These are phyloP conservation scores for Puntigrus tetrazona DNA, from an alignment of 2,113 vertebrate genomes.

Conservation along the genomic window DNA sequence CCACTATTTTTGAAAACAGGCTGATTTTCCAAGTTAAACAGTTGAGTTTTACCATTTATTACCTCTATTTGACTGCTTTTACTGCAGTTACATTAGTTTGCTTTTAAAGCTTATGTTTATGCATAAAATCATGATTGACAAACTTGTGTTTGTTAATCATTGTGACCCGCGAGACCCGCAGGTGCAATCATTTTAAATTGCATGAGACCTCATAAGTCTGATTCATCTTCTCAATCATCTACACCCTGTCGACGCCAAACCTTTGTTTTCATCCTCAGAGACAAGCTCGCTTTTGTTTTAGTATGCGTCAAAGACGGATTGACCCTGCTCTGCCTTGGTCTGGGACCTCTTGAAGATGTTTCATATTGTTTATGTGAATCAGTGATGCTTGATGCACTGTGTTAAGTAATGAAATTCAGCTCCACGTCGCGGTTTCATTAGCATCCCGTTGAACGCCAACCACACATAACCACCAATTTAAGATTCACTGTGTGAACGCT, in stretches of 20 bases:
- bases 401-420: constrained; percentile 38
- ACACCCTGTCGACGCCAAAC: not conserved
- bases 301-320: not conserved
- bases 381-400: not conserved
- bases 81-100: not conserved
- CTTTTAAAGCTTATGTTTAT: not conserved
- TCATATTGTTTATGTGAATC: constrained; percentile 13
- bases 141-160: not conserved
- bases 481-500: constrained; percentile 26
- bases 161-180: not conserved
- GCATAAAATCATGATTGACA: not conserved
- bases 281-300: constrained; percentile 23
- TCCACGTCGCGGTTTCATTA: constrained; percentile 25
- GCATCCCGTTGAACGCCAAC: constrained; percentile 1
- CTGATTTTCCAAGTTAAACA: too few species aligned
- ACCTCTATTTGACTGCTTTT: not conserved
- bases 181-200: not conserved
- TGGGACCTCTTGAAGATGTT: constrained; percentile 25
- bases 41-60: not conserved
- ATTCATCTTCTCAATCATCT: constrained; percentile 19
- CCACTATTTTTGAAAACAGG: too few species aligned
- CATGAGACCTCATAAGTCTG: constrained; percentile 28
- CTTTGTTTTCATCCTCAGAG: constrained; percentile 35
- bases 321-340: constrained; percentile 2
- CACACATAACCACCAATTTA: constrained; percentile 20